Evolutionary conservation across 2,888 invertebrate genomes (phyloP).

Genomic region (Epistrophella euchroma): DNA sequence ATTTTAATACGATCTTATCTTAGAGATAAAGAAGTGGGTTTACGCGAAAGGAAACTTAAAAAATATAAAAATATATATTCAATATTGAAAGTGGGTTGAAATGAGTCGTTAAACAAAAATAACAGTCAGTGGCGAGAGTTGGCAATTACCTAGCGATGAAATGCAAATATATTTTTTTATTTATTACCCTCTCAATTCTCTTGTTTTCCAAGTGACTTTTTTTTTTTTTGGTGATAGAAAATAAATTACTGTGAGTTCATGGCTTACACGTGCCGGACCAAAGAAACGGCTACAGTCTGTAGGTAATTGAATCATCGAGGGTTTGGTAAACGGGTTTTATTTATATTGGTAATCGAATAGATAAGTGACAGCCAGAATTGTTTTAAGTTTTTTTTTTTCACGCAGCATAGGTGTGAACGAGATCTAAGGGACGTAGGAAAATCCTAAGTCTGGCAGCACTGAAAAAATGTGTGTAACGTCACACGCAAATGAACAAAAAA

Average conservation of each 20-base stretch:
- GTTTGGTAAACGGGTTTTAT: slow-evolving; percentile 7
- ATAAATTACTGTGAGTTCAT: neutral
- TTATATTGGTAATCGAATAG: neutral
- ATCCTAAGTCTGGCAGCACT: too few relatives aligned
- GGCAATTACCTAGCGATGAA: slow-evolving; percentile 62
- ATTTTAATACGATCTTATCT: slow-evolving; percentile 52
- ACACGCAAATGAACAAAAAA: too few relatives aligned
- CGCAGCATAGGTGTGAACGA: neutral
- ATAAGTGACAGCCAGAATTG: neutral
- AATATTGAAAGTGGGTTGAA: slow-evolving; percentile 66
- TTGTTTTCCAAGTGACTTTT: slow-evolving; percentile 3
- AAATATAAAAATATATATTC: slow-evolving; percentile 25
- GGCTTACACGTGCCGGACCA: neutral
- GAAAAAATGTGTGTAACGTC: too few relatives aligned
- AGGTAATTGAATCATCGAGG: neutral
- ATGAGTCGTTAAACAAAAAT: slow-evolving; percentile 55
- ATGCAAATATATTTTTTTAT: slow-evolving; percentile 53
- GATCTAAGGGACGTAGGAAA: too few relatives aligned
- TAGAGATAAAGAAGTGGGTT: slow-evolving; percentile 69
- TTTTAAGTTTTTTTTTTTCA: neutral
- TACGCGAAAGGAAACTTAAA: slow-evolving; percentile 68
- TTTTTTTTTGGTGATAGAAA: neutral
- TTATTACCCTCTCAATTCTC: neutral
- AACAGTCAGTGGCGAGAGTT: slow-evolving; percentile 59
- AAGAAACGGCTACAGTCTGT: neutral